Evolutionary conservation across 2,797 vertebrate species (phyloP), one percentile per base, ranked within the genome.

Genomic region (Epinephelus malabaricus): DNA sequence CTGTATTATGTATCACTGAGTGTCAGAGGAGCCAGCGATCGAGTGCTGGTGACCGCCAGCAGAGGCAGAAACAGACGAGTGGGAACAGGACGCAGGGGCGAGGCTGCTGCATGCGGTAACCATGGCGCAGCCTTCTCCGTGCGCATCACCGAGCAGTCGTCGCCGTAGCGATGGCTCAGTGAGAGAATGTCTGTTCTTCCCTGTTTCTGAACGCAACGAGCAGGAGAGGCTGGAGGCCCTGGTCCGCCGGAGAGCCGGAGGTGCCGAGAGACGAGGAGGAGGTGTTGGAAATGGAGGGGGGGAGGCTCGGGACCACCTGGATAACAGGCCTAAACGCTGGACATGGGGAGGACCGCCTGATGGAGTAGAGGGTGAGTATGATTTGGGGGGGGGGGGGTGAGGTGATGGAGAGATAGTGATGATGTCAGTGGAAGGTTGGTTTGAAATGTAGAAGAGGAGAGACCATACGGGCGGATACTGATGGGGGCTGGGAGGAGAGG

Each of bases 181-280:
- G 50, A 96, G 92, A 93, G 95, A 96, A 76, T 94, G 79, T 92
- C 95, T 96, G 13, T 95, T 96, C 82, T 95, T 95, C 85, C 95
- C 95, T 50, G 89, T 96, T 58, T 94, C 93, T 53, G 96, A 96
- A 95, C 94, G 95, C 74, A 96, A 96, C 59, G 95, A 95, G 86
- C 95, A 99, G 98, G 98, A 98, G 88, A 95, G 97, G 78, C 96
- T 99, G 92, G 98, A 98, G 95, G 97, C 97, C 45, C 96, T 99
- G 96, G 97, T 99, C 87, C 96, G 96, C 43, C 91, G 97, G 74
- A 84, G 97, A 97, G 88, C 95, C 90, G 85, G 95, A 93, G 65
- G 95, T 87, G 81, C 95, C 89, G 94, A 95, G 19, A 78, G 65
- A 60, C 70, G 84, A 50, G 75, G 84, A 53, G 80, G 76, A 59